A percentile compares a stretch with the other conserved stretches of the same genome.
These are phyloP conservation scores for Danio choprae DNA, from an alignment of 2,797 vertebrate species.

Conservation along the genomic window DNA sequence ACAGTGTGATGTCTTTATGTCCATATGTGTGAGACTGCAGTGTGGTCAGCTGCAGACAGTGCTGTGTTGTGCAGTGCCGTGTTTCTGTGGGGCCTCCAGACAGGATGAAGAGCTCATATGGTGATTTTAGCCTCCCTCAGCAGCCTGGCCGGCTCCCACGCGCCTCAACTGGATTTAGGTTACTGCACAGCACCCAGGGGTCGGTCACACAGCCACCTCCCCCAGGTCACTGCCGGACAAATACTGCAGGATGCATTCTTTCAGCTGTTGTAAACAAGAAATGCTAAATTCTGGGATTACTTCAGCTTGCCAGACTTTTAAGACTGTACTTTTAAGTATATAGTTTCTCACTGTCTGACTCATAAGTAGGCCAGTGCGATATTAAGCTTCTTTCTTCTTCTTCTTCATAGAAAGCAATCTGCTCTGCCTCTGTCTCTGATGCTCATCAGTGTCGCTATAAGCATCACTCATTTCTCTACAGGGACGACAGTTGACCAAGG, in stretches of 20 bases:
- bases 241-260: constrained; percentile 40
- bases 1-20: not conserved
- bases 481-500: constrained; percentile 3
- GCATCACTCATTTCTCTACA: not conserved
- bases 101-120: constrained; percentile 60
- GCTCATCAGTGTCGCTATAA: constrained; percentile 10
- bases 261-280: constrained; percentile 35
- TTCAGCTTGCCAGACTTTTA: not conserved
- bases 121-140: constrained; percentile 46
- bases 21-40: constrained; percentile 2
- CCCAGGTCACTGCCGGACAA: constrained; percentile 32
- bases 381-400: not conserved
- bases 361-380: constrained; percentile 34
- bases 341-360: constrained; percentile 17
- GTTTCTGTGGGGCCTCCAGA: constrained; percentile 63
- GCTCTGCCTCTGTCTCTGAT: constrained; percentile 14
- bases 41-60: constrained; percentile 33
- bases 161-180: constrained; percentile 53
- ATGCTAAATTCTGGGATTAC: constrained; percentile 24
- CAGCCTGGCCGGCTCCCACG: constrained; percentile 43
- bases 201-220: constrained; percentile 47
- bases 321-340: constrained; percentile 23
- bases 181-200: constrained; percentile 42
- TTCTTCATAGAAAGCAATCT: constrained; percentile 31
- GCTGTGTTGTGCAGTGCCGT: constrained; percentile 23